These are phyloP conservation scores for Malurus elegans DNA, from an alignment of 2,113 vertebrate species.

Conservation along the genomic window DNA sequence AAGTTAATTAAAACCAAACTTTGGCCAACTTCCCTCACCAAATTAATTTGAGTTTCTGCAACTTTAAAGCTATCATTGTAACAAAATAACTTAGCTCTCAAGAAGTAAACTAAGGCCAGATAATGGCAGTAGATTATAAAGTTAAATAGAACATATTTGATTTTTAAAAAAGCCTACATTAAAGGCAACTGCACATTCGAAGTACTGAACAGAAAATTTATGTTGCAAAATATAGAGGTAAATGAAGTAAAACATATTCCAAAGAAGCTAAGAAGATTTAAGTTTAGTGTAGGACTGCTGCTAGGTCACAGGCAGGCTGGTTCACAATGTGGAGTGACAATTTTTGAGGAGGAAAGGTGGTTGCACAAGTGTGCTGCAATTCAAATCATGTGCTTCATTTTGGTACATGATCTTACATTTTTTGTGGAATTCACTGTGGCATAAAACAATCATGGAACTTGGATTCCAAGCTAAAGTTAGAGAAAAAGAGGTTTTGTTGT, in stretches of 20 bases:
- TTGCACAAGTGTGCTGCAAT: not conserved
- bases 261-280: not conserved
- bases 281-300: not conserved
- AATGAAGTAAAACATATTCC: not conserved
- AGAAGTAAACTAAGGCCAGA: not conserved
- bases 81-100: not conserved
- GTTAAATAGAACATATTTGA: not conserved
- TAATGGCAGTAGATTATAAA: not conserved
- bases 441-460: not conserved
- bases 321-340: not conserved
- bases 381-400: not conserved
- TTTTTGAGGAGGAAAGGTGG: not conserved
- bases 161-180: not conserved
- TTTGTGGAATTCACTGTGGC: not conserved
- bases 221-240: not conserved
- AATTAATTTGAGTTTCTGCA: not conserved
- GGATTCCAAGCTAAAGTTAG: not conserved
- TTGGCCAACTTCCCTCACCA: not conserved
- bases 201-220: not conserved
- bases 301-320: not conserved
- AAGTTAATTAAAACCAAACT: not conserved
- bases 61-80: not conserved
- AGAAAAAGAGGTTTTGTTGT: not conserved
- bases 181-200: not conserved
- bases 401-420: not conserved